Evolutionary conservation across 2,797 vertebrate genomes (phyloP).

Genomic region (Gallinago nigripennis): DNA sequence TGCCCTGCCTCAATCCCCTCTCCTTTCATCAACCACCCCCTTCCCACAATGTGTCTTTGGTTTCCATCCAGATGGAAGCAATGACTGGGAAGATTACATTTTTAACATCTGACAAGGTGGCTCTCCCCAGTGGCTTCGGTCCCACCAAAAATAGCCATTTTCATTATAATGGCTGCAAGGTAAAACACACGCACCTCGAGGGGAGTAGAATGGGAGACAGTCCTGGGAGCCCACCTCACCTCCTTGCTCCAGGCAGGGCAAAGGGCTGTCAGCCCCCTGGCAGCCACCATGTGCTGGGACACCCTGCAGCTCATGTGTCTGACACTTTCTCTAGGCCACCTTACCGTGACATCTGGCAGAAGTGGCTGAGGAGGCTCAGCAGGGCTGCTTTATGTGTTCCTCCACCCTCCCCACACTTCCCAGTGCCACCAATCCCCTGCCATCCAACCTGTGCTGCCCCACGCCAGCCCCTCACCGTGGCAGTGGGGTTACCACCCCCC

Average conservation of each 20-base stretch:
- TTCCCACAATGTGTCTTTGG: not conserved
- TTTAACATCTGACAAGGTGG: not conserved
- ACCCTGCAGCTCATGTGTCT: not conserved
- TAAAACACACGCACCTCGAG: not conserved
- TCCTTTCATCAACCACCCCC: not conserved
- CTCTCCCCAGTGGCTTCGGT: not conserved
- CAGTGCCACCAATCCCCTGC: fast-evolving
- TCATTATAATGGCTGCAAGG: not conserved
- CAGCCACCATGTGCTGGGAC: not conserved
- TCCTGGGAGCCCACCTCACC: not conserved
- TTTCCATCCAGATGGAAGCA: not conserved
- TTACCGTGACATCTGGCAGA: not conserved
- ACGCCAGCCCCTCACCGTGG: conserved; percentile 77
- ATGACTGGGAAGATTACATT: not conserved
- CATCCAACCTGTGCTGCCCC: fast-evolving
- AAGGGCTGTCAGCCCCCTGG: not conserved
- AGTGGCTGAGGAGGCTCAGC: not conserved
- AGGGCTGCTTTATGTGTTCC: not conserved
- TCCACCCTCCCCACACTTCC: fast-evolving
- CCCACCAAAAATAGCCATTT: not conserved
- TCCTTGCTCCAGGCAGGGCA: not conserved
- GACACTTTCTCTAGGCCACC: not conserved
- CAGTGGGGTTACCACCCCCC: conserved; percentile 75
- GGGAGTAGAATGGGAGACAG: too few species aligned
- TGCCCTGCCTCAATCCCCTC: not conserved